Evolutionary conservation across 2,113 vertebrate species (phyloP), one percentile per base, ranked within the genome.

Genomic region (Lonchura striata): DNA sequence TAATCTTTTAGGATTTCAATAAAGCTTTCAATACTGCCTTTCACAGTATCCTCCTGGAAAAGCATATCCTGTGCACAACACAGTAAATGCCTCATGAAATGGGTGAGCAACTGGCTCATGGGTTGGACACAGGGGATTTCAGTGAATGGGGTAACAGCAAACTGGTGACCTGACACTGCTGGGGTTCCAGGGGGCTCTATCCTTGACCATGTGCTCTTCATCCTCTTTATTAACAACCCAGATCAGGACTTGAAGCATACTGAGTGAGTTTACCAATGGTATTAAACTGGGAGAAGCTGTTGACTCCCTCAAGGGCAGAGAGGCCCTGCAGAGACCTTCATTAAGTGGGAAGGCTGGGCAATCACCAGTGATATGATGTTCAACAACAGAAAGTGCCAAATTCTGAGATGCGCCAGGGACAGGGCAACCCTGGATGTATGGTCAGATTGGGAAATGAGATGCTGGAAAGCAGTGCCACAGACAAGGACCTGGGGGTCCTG

Each of bases 51-150:
- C 7, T 44, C 19, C 17, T 52, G 15, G 9, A 46, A 50, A 18
- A 59, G 52, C 37, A 12, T 10, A 18, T 37, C 37, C 17, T 14
- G 8, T 16, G 52, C 20, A 50, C 21, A 42, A 13, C 1, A 4
- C 21, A 57, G 22, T 13, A 57, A 66, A n/a, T 30, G 35, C 16
- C 31, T 49, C 0, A 1, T 49, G 30, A 24, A 41, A n/a, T 50
- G 14, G 14, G 44, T 3, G 6, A 60, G 37, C 44, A 27, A 1
- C 8, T 46, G 39, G 47, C 12, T 78, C 12, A 60, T 6, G 8
- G 15, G 23, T 28, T 0, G 0, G 15, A 19, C 15, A 53, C 23
- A 17, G 20, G 41, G 37, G 6, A 4, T 13, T 20, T n/a, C 10
- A 61, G 33, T 33, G 18, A 87, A 54, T 15, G 12, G 7, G 33